Percentiles rank a stretch among this genome's conserved stretches.
These are phyloP conservation scores for Kryptopterus vitreolus DNA, from an alignment of 2,797 vertebrate species.

Conservation along the genomic window DNA sequence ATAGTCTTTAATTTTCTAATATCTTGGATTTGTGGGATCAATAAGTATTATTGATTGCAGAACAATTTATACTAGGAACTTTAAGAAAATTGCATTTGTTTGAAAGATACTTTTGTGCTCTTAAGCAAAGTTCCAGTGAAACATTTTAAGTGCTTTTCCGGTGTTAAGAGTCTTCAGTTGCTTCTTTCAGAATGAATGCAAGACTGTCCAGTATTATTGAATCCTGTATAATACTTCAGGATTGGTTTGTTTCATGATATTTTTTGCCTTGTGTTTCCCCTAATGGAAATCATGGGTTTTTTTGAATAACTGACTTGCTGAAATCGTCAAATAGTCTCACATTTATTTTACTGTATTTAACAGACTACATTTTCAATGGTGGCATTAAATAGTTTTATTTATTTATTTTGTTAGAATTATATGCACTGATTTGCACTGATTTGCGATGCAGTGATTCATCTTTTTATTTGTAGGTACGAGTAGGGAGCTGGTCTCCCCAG, in stretches of 20 bases:
- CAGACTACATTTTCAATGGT: not conserved
- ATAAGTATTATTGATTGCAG: not conserved
- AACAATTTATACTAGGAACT: not conserved
- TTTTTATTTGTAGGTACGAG: slow-evolving; percentile 73
- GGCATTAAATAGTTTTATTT: not conserved
- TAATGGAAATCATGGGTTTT: not conserved
- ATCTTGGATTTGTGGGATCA: not conserved
- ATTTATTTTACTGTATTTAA: not conserved
- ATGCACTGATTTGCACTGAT: not conserved
- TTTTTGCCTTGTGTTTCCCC: not conserved
- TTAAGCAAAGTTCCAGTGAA: not conserved
- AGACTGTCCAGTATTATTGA: not conserved
- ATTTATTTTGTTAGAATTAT: not conserved
- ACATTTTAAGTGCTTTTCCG: not conserved
- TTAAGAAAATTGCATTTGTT: not conserved
- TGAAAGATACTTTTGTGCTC: not conserved
- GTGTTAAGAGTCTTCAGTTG: not conserved
- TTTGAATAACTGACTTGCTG: not conserved
- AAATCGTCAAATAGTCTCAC: not conserved
- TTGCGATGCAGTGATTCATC: not conserved
- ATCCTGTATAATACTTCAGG: slow-evolving; percentile 9
- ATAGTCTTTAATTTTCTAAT: not conserved
- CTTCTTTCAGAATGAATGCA: not conserved
- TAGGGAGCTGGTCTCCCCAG: slow-evolving; percentile 83
- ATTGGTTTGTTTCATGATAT: not conserved